Conservation (phyloP, 2,113 vertebrate genomes). For the Anarrhichthys ocellatus region DNA sequence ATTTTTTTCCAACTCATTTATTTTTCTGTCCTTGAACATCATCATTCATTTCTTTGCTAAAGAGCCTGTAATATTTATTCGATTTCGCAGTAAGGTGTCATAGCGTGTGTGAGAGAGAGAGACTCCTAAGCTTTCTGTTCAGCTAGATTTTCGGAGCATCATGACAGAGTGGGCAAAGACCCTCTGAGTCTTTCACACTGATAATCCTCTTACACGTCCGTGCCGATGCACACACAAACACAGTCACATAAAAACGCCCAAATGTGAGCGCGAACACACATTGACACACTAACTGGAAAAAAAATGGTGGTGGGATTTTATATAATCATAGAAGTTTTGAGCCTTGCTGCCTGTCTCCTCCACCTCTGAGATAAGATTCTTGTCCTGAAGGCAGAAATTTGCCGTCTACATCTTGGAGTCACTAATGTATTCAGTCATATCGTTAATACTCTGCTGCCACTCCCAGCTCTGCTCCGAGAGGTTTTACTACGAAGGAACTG, state of each 20-base stretch:
- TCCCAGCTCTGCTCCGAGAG: constrained; percentile 32
- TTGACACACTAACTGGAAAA: constrained; percentile 17
- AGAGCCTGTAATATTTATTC: background rate
- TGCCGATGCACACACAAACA: constrained; percentile 34
- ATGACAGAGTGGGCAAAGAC: constrained; percentile 45
- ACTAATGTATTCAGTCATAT: constrained; percentile 61
- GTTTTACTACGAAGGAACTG: constrained; percentile 17
- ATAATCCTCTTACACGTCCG: constrained; percentile 72
- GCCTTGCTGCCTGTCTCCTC: constrained; percentile 13
- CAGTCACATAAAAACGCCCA: constrained; percentile 11
- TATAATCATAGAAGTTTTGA: background rate
- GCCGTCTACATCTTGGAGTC: constrained; percentile 25
- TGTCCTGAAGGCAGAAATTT: constrained; percentile 50
- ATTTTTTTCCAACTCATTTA: background rate
- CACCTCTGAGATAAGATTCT: constrained; percentile 35
- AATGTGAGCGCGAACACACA: constrained; percentile 22
- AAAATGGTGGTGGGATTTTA: background rate
- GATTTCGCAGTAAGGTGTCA: background rate
- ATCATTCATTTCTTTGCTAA: background rate
- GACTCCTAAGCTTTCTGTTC: constrained; percentile 20
- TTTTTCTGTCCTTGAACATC: background rate
- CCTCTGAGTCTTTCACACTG: constrained; percentile 47
- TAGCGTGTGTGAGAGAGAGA: background rate
- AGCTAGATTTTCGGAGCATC: constrained; percentile 32
- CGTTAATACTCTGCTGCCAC: constrained; percentile 40